These are phyloP conservation scores for Antechinus flavipes DNA, from an alignment of 2,113 vertebrate species.

Conservation along the genomic window DNA sequence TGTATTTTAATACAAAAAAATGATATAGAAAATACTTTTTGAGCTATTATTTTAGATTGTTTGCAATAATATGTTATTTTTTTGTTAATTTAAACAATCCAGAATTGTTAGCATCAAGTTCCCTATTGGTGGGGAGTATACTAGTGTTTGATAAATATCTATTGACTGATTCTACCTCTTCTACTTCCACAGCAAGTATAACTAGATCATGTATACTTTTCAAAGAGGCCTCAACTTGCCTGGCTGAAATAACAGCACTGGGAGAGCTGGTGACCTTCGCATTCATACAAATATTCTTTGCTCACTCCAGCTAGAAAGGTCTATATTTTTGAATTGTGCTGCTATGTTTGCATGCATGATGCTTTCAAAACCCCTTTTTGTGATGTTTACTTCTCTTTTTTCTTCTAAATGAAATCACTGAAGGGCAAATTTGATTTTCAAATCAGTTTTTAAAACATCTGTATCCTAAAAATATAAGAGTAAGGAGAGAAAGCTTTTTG, in stretches of 20 bases:
- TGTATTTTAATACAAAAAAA: background rate
- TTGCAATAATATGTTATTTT: too few species aligned
- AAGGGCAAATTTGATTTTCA: conserved; percentile 83
- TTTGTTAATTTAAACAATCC: background rate
- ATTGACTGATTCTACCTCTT: background rate
- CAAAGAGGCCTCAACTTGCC: background rate
- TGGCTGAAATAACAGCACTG: conserved; percentile 57
- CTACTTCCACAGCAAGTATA: background rate
- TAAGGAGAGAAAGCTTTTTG: conserved; percentile 72
- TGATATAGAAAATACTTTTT: background rate
- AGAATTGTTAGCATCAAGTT: background rate
- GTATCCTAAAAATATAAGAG: conserved; percentile 77
- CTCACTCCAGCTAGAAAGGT: conserved; percentile 64
- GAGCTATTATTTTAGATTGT: background rate
- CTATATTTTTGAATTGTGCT: conserved; percentile 58
- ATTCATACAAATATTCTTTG: conserved; percentile 67
- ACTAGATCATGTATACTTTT: background rate
- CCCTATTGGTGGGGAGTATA: background rate
- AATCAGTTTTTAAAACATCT: conserved; percentile 82
- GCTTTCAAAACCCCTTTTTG: conserved; percentile 67
- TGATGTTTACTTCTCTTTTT: conserved; percentile 79
- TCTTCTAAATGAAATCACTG: conserved; percentile 81
- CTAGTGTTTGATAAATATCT: background rate
- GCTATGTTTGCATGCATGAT: conserved; percentile 79
- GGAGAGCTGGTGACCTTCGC: conserved; percentile 72